phyloP scores from a whole-genome alignment of 2,888 invertebrate genomes.

The Hybos culiciformis region DNA sequence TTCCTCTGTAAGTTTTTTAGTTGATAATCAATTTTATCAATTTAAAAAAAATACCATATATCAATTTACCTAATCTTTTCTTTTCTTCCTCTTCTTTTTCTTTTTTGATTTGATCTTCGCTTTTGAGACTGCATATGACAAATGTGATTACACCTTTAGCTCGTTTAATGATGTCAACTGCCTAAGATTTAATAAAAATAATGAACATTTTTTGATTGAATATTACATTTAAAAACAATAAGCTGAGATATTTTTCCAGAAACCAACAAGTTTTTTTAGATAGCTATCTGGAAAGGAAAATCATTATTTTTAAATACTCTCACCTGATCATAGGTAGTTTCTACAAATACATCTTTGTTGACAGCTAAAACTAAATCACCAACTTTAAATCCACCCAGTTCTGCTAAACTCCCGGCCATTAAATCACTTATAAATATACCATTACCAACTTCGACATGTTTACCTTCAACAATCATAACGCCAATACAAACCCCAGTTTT shows the following conservation, averaged over 20 bases:
- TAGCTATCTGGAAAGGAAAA: neutral
- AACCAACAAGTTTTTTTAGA: neutral
- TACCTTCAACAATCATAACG: conserved; percentile 90
- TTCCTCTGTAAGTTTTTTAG: conserved; percentile 15
- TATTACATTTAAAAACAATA: no score
- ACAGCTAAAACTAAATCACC: conserved; percentile 96
- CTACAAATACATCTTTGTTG: conserved; percentile 80
- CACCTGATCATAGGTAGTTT: conserved; percentile 77
- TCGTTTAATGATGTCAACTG: conserved; percentile 68
- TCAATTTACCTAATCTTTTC: conserved; percentile 34
- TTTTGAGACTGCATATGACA: conserved; percentile 67
- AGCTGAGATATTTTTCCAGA: no score
- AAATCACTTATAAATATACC: conserved; percentile 90
- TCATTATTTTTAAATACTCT: conserved; percentile 20
- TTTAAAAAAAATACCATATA: conserved; percentile 11
- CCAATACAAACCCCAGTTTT: conserved; percentile 69
- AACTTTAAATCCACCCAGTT: conserved; percentile 82
- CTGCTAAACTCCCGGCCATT: conserved; percentile 78
- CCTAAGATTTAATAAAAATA: no score
- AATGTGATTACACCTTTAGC: conserved; percentile 74
- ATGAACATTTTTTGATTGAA: no score
- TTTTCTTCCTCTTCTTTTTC: conserved; percentile 35
- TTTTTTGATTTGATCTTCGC: conserved; percentile 51
- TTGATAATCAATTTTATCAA: neutral
- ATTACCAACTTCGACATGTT: conserved; percentile 80